Evolutionary conservation across 2,797 vertebrate species (phyloP).

Genomic region (Gila robusta): DNA sequence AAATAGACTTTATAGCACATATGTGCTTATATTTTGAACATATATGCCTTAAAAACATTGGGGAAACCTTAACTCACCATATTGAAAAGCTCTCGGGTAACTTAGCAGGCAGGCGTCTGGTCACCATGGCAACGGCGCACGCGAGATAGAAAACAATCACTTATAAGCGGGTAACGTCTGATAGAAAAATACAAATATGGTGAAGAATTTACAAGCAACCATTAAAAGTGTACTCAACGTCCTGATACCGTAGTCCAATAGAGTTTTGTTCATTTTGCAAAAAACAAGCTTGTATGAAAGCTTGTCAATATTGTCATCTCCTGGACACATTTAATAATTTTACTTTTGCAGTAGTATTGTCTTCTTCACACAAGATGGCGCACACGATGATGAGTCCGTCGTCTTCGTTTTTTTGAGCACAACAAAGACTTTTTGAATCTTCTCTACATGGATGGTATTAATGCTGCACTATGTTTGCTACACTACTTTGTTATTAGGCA

Average conservation of each 20-base stretch:
- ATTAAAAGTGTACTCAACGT: not conserved
- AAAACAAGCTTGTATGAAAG: not conserved
- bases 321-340: not conserved
- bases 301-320: conserved; percentile 1
- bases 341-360: not conserved
- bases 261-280: not conserved
- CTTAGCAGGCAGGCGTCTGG: not conserved
- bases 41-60: not conserved
- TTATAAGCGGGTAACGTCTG: not conserved
- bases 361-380: conserved; percentile 27
- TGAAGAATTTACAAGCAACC: not conserved
- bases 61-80: conserved; percentile 43
- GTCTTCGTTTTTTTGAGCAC: not conserved
- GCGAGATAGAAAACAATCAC: not conserved
- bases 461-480: not conserved
- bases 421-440: not conserved
- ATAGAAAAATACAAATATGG: not conserved
- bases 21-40: not conserved
- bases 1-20: not conserved
- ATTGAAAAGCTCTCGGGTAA: not conserved
- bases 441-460: not conserved
- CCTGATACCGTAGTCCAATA: too few relatives aligned
- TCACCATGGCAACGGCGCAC: conserved; percentile 39
- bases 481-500: not conserved
- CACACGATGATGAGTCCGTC: not conserved